These are phyloP conservation scores for Phrynocephalus versicolor DNA, from an alignment of 2,113 vertebrate species.

Conservation along the genomic window DNA sequence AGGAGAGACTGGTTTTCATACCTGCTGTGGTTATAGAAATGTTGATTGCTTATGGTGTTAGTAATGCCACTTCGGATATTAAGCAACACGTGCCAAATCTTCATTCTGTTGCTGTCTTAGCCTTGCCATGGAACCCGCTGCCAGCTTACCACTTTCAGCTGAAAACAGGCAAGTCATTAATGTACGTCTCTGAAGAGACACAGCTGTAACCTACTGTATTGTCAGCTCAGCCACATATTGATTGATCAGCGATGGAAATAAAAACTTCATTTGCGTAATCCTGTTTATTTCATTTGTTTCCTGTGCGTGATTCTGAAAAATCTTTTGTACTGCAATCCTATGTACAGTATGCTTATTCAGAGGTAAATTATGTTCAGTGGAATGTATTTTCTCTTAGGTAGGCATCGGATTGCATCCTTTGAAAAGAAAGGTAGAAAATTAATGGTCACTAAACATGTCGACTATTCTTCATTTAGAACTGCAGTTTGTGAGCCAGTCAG, in stretches of 20 bases:
- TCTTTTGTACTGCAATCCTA: neutral
- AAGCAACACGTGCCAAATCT: constrained; percentile 86
- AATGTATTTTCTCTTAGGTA: neutral
- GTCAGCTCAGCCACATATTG: accelerated
- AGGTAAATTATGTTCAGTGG: constrained; percentile 1
- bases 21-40: constrained; percentile 83
- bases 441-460: neutral
- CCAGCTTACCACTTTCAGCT: constrained; percentile 87
- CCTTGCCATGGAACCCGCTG: constrained; percentile 82
- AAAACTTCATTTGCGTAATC: neutral
- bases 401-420: neutral
- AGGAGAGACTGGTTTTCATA: constrained; percentile 83
- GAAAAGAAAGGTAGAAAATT: neutral
- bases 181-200: accelerated
- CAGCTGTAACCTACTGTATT: accelerated
- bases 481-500: constrained; percentile 89
- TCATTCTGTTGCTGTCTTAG: constrained; percentile 85
- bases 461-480: constrained; percentile 79
- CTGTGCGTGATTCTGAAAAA: neutral
- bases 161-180: constrained; percentile 86
- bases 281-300: neutral
- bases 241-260: neutral
- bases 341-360: neutral
- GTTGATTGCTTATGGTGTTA: constrained; percentile 82
- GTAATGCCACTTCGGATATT: constrained; percentile 88